Percentiles rank a stretch among this genome's conserved stretches.
Conservation (phyloP, 2,113 vertebrate species). For the Etheostoma spectabile region DNA sequence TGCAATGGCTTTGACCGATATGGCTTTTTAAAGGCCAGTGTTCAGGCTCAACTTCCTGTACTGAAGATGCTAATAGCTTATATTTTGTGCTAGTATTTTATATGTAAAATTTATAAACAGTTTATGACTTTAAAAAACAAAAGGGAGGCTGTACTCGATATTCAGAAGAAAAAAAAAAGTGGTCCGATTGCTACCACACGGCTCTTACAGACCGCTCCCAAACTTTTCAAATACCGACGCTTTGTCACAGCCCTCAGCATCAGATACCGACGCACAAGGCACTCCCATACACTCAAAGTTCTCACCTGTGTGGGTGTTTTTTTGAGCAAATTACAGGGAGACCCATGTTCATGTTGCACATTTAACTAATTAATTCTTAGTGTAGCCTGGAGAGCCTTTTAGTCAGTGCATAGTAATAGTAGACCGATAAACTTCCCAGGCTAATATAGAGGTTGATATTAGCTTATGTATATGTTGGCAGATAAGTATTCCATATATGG, state of each 20-base stretch:
- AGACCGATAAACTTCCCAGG: not conserved
- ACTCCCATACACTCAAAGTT: too few relatives aligned
- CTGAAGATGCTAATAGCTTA: not conserved
- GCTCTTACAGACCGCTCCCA: too few relatives aligned
- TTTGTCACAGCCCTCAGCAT: too few relatives aligned
- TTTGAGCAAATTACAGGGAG: not conserved
- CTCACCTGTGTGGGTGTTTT: too few relatives aligned
- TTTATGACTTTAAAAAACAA: not conserved
- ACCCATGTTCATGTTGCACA: not conserved
- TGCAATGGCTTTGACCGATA: not conserved
- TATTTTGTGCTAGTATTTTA: not conserved
- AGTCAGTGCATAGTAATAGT: not conserved
- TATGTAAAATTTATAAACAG: too few relatives aligned
- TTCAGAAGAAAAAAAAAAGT: too few relatives aligned
- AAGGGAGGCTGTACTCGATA: too few relatives aligned
- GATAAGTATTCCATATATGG: too few relatives aligned
- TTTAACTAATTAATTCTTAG: not conserved
- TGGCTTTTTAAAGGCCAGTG: conserved; percentile 1
- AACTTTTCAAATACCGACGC: too few relatives aligned
- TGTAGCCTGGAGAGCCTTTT: not conserved
- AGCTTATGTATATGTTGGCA: not conserved
- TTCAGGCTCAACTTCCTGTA: not conserved
- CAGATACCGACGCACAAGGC: too few relatives aligned
- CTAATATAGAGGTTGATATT: not conserved
- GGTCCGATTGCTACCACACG: too few relatives aligned